These are phyloP conservation scores for Apodemus speciosus DNA, from an alignment of 2,113 vertebrate genomes.

Conservation along the genomic window DNA sequence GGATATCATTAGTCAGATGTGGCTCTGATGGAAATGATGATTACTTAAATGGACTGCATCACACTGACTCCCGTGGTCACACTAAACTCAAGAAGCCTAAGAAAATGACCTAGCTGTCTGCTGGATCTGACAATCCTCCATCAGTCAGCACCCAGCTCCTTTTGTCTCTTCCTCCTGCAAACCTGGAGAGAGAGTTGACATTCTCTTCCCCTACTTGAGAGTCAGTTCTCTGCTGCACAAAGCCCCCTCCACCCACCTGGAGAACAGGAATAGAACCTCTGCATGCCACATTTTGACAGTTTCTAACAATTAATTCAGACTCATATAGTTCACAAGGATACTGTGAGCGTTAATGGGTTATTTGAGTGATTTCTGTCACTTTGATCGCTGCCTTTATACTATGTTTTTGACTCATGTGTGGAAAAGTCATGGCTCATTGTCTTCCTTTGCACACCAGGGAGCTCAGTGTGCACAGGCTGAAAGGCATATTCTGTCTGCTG, in stretches of 20 bases:
- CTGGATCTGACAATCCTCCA: background rate
- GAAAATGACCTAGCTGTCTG: background rate
- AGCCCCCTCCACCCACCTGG: slow-evolving; percentile 57
- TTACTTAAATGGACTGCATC: background rate
- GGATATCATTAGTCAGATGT: background rate
- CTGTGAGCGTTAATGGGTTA: slow-evolving; percentile 57
- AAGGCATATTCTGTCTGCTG: background rate
- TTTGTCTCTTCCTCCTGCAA: slow-evolving; percentile 42
- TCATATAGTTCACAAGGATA: slow-evolving; percentile 54
- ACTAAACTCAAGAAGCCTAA: background rate
- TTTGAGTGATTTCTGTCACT: slow-evolving; percentile 35
- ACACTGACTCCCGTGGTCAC: background rate
- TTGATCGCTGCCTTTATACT: slow-evolving; percentile 14
- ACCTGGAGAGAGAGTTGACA: background rate
- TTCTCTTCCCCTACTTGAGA: background rate
- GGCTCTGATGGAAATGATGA: background rate
- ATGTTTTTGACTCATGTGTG: background rate
- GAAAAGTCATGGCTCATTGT: background rate
- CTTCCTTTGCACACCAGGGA: background rate
- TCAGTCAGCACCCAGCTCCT: background rate
- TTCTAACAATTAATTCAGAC: slow-evolving; percentile 62
- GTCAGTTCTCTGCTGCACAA: slow-evolving; percentile 48
- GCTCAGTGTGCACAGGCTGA: background rate
- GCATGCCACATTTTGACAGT: slow-evolving; percentile 2
- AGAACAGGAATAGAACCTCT: slow-evolving; percentile 64